phyloP scores from a whole-genome alignment of 1,140 invertebrate genomes.

The Tribolium castaneum region DNA sequence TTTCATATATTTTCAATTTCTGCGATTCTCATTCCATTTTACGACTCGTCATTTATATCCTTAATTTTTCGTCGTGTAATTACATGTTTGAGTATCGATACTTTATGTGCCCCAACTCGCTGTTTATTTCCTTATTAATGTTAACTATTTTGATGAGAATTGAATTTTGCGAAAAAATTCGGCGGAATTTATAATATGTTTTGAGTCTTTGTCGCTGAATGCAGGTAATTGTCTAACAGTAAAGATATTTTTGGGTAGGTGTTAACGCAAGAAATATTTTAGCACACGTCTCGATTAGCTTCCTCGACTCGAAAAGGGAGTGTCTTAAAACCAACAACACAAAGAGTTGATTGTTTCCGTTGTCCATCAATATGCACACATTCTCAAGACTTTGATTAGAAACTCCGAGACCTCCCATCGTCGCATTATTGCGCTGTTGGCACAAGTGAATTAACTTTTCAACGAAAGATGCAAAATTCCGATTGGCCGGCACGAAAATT shows the following conservation, averaged over 20 bases:
- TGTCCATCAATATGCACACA: constrained; percentile 11
- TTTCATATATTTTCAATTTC: background rate
- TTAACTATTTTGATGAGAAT: background rate
- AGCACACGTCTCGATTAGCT: constrained; percentile 6
- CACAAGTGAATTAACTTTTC: constrained; percentile 20
- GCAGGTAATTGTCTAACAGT: constrained; percentile 17
- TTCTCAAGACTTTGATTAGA: constrained; percentile 22
- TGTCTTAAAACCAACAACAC: constrained; percentile 8
- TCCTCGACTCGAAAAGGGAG: constrained; percentile 1
- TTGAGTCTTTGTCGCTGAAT: background rate
- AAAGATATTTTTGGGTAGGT: constrained; percentile 22
- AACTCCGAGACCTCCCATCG: constrained; percentile 15
- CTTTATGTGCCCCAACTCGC: background rate
- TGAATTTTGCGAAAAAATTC: background rate
- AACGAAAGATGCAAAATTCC: constrained; percentile 10
- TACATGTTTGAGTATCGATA: background rate
- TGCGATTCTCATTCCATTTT: background rate
- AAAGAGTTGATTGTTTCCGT: constrained; percentile 16
- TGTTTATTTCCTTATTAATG: background rate
- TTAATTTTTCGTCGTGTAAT: background rate
- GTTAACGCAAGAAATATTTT: constrained; percentile 17
- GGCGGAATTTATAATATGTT: background rate
- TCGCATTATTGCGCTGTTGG: background rate
- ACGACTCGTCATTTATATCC: background rate
- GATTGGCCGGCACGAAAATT: constrained; percentile 6